phyloP scores from a whole-genome alignment of 2,888 invertebrate species.

The Melipona beecheii region DNA sequence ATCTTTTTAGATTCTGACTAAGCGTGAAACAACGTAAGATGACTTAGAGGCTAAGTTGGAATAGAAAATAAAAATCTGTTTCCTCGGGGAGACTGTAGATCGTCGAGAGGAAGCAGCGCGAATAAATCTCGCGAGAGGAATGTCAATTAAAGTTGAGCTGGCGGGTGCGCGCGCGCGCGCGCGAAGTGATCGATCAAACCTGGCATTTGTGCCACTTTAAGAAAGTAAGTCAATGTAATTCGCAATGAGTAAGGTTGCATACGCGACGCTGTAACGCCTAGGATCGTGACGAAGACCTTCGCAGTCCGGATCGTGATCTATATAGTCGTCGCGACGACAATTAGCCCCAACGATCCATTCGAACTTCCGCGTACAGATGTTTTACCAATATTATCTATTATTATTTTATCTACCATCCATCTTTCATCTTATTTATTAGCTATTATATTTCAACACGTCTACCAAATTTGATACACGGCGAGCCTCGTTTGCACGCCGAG shows the following conservation, averaged over 20 bases:
- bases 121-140: constrained; percentile 41
- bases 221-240: constrained; percentile 81
- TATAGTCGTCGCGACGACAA: constrained; percentile 35
- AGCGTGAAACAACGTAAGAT: neutral
- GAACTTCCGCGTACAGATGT: constrained; percentile 50
- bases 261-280: constrained; percentile 36
- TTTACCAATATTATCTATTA: too few relatives aligned
- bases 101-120: constrained; percentile 6
- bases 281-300: constrained; percentile 60
- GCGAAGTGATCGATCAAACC: constrained; percentile 68
- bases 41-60: too few relatives aligned
- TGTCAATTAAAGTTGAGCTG: constrained; percentile 30
- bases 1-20: too few relatives aligned
- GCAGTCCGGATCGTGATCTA: constrained; percentile 42
- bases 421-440: too few relatives aligned
- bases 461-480: too few relatives aligned
- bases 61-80: too few relatives aligned
- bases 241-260: constrained; percentile 72
- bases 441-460: too few relatives aligned
- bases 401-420: too few relatives aligned
- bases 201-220: constrained; percentile 75
- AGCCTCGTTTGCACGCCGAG: too few relatives aligned
- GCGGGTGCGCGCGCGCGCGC: constrained; percentile 20
- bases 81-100: neutral
- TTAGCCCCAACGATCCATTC: constrained; percentile 11